Base-by-base conservation (phyloP, 2,113 vertebrate genomes). In the Chaetops frenatus region DNA sequence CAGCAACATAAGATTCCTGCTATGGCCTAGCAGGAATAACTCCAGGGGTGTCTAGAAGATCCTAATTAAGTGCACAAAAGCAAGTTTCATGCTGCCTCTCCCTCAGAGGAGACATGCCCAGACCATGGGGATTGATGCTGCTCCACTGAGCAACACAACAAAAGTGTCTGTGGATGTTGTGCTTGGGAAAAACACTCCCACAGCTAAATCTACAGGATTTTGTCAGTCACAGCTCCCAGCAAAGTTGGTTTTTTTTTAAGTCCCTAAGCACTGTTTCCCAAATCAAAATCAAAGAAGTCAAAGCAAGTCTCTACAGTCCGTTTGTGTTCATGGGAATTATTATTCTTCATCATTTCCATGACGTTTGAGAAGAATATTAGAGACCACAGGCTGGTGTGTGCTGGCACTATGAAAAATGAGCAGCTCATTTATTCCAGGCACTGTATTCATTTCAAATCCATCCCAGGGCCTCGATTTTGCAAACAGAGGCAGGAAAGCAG, bases 371-470 rank as follows among this genome's bases (percentile, higher is more conserved):
- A 79, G 44, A 94, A 57, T 50, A 81, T 48, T 17, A 42, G 66
- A 77, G 62, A 70, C 50, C 84, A 82, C 45, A 88, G 42, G 71
- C 58, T 76, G 74, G 29, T 44, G 66, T 40, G 81, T 36, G 90
- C n/a, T 35, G 80, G 24, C 38, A 20, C 4, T 6, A 33, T 73
- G 54, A 82, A 73, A 80, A 90, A 91, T 29, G 33, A 90, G 51
- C 61, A 87, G 61, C 81, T 94, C 58, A 69, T 89, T 69, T 87
- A 92, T 77, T 89, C 74, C 83, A 94, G 87, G 40, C 86, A 76
- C 78, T 36, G 48, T 12, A 5, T 22, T 66, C 12, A 82, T 92
- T 87, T 35, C 61, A 57, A 57, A 73, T 35, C 42, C 62, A 82
- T 61, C 79, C n/a, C 6, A 81, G 19, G 56, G 56, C 42, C 47